phyloP scores from a whole-genome alignment of 2,888 invertebrate genomes.

The Diarsia brunnea region DNA sequence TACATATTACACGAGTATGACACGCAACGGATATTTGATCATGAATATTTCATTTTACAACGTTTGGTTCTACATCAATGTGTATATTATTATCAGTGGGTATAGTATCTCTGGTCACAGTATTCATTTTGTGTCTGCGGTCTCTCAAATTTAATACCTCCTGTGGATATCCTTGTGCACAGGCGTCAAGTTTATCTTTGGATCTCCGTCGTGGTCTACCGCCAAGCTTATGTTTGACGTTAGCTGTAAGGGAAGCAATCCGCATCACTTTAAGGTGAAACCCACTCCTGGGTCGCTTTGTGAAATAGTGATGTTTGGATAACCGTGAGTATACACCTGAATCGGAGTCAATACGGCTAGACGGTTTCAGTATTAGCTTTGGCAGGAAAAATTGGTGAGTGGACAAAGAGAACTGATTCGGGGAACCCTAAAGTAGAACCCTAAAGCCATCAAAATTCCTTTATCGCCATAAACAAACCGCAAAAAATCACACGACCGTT shows the following conservation, averaged over 20 bases:
- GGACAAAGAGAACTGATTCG: background rate
- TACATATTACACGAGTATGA: conserved; percentile 57
- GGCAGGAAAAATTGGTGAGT: background rate
- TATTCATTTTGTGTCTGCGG: conserved; percentile 18
- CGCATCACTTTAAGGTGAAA: conserved; percentile 8
- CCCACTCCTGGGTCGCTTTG: background rate
- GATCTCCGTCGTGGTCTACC: conserved; percentile 49
- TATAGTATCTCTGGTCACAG: conserved; percentile 14
- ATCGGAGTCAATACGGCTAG: background rate
- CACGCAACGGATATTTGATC: conserved; percentile 51
- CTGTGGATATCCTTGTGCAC: conserved; percentile 31
- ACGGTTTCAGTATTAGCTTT: background rate
- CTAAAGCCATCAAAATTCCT: conserved; percentile 57
- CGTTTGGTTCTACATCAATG: conserved; percentile 35
- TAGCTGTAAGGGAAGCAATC: conserved; percentile 1
- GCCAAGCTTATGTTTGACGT: conserved; percentile 28
- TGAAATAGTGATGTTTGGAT: background rate
- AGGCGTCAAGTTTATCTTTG: conserved; percentile 49
- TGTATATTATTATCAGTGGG: conserved; percentile 25
- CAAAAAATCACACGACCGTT: conserved; percentile 67
- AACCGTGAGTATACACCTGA: background rate
- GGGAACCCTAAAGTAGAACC: conserved; percentile 45
- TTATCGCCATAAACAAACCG: conserved; percentile 67
- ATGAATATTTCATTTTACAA: conserved; percentile 48
- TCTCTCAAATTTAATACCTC: conserved; percentile 36